Conservation (phyloP, 2,113 vertebrate species). For the Antechinus stuartii region DNA sequence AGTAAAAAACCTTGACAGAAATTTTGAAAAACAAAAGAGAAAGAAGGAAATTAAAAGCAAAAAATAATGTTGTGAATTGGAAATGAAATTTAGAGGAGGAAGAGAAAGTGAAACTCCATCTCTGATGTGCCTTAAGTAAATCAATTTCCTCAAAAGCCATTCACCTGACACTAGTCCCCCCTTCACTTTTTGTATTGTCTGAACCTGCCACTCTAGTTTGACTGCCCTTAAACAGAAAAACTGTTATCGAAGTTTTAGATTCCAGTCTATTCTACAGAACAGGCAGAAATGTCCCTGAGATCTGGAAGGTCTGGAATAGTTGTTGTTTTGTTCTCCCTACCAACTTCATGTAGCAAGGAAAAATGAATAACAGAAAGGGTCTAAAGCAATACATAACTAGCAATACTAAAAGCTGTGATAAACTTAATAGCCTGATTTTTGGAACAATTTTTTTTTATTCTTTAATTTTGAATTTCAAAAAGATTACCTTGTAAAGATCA, state of each 20-base stretch:
- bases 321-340: background rate
- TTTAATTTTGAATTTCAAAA: background rate
- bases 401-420: background rate
- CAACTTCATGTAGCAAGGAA: background rate
- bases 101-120: background rate
- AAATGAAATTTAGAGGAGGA: slow-evolving; percentile 37
- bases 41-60: background rate
- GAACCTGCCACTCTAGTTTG: slow-evolving; percentile 51
- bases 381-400: background rate
- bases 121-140: slow-evolving; percentile 11
- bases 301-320: background rate
- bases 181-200: slow-evolving; percentile 31
- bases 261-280: background rate
- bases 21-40: background rate
- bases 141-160: slow-evolving; percentile 57
- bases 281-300: background rate
- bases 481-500: background rate
- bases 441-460: background rate
- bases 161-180: slow-evolving; percentile 59
- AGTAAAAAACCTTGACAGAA: background rate
- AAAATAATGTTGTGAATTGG: background rate
- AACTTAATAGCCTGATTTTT: background rate
- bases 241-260: background rate
- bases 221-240: slow-evolving; percentile 64
- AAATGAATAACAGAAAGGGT: background rate